These are phyloP conservation scores for Anoura caudifer DNA, from an alignment of 2,113 vertebrate genomes.

Conservation along the genomic window DNA sequence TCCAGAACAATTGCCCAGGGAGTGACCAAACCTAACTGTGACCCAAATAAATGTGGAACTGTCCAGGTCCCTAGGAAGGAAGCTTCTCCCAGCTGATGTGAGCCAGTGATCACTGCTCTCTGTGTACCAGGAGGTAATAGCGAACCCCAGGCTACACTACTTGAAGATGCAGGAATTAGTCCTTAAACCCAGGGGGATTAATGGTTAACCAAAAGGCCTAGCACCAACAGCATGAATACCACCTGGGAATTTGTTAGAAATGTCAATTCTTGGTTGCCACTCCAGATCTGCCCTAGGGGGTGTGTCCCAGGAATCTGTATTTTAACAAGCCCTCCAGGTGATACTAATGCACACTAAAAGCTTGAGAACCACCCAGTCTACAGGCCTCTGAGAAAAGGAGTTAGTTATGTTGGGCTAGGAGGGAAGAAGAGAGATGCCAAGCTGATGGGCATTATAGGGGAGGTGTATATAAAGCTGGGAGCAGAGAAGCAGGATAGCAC, in stretches of 20 bases:
- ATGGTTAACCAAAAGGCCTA: neutral
- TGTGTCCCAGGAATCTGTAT: neutral
- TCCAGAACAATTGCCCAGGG: constrained; percentile 77
- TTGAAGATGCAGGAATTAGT: neutral
- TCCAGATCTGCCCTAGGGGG: neutral
- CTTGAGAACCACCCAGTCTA: neutral
- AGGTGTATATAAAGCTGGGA: neutral
- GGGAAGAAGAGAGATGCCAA: neutral
- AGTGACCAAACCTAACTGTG: constrained; percentile 71
- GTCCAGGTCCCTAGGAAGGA: constrained; percentile 34
- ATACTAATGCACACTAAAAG: neutral
- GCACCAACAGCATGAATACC: neutral
- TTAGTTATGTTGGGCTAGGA: neutral
- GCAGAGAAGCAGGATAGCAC: neutral
- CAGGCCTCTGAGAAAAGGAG: neutral
- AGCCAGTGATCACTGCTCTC: neutral
- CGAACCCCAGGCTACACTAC: neutral
- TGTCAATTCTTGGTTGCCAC: neutral
- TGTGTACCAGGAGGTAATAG: neutral
- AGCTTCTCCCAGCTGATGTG: neutral
- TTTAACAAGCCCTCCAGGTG: neutral
- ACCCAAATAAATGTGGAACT: constrained; percentile 56
- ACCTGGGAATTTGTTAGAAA: neutral
- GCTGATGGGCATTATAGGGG: neutral
- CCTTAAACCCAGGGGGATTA: neutral